Base-by-base conservation (phyloP, 1,140 invertebrate species). In the Oreohelix idahoensis region DNA sequence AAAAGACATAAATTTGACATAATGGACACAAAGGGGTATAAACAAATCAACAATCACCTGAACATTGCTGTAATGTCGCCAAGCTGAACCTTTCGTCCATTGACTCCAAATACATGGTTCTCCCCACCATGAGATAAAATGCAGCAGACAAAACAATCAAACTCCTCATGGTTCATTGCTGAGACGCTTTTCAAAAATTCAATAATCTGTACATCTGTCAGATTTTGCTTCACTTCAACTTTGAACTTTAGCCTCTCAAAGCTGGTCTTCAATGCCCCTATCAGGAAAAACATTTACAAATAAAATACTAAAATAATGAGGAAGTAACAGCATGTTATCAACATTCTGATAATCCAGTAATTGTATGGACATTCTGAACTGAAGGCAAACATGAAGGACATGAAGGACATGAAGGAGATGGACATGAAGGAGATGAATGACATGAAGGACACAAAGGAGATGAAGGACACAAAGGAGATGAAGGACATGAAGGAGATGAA, bases 71-170 rank as follows among this genome's bases (percentile, higher is more conserved):
- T 92, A 42, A 91, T 87, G 29, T 88, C 85, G 73, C 87, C 84
- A 39, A 91, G 84, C 17, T 84, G 66, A 1, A 92, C 83, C 1
- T 79, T 71, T 11, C 77, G 63, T 15, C 89, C 89, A 79, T 92
- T 88, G 0, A 85, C 79, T 10, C 91, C 92, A 83, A 87, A 88
- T 32, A 92, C 51, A n/a, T 85, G 38, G 53, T 87, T 88, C 58
- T 88, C 75, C 17, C 86, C 86, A 15, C 92, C 92, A 77, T 92
- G 92, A 10, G 90, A 87, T 36, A 92, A 78, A 32, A 92, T 88
- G 70, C 85, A 88, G 83, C 87, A 89, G 17, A 88, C 87, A 78
- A 91, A 90, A 83, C 87, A 89, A 73, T 91, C 89, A 84, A 80
- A 89, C 1, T 85, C 66, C 1, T 13, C 69, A 70, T 90, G 89